These are phyloP conservation scores for Anseranas semipalmata DNA, from an alignment of 2,113 vertebrate species.

Conservation along the genomic window DNA sequence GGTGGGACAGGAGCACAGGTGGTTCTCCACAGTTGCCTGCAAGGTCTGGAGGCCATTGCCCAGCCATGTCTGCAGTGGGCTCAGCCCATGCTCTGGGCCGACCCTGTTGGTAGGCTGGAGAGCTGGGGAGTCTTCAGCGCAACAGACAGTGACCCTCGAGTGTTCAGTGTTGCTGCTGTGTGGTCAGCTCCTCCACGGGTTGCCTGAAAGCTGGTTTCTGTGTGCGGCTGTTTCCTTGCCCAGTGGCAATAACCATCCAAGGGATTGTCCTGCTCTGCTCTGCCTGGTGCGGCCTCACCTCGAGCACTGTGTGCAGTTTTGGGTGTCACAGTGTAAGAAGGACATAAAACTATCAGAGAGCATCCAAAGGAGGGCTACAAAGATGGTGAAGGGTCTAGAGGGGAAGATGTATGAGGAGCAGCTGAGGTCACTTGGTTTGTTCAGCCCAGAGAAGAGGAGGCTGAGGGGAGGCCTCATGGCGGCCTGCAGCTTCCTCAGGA, in stretches of 20 bases:
- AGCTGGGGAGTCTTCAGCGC: accelerated
- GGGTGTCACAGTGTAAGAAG: too few relatives aligned
- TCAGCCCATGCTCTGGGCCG: neutral
- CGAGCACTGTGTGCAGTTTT: too few relatives aligned
- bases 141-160: accelerated
- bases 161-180: neutral
- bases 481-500: too few relatives aligned
- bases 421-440: too few relatives aligned
- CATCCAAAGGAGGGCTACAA: too few relatives aligned
- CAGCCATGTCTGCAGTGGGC: neutral
- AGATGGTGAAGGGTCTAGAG: too few relatives aligned
- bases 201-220: neutral
- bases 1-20: neutral
- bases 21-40: neutral
- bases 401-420: too few relatives aligned
- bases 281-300: too few relatives aligned
- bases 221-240: accelerated
- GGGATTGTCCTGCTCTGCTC: too few relatives aligned
- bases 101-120: neutral
- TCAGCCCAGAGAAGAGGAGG: too few relatives aligned
- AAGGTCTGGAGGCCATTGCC: accelerated
- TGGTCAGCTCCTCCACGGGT: neutral
- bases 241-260: neutral
- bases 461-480: too few relatives aligned
- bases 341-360: too few relatives aligned